Evolutionary conservation across 2,113 vertebrate genomes (phyloP), one percentile per base, ranked within the genome.

Genomic region (Acrocephalus kingi): DNA sequence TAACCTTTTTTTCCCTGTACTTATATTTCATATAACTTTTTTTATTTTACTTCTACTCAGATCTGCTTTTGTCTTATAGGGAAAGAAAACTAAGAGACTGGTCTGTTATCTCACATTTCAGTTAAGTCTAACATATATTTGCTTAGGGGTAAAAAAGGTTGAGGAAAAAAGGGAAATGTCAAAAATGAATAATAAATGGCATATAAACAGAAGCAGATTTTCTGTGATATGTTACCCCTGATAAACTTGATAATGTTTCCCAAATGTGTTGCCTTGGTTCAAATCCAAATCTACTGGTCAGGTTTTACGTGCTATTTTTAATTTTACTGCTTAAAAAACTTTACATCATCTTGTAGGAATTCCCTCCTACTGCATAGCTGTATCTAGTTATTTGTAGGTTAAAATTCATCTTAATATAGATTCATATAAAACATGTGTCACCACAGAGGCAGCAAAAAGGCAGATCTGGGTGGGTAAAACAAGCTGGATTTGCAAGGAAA

Each of bases 371-470:
- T 95, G 97, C 97, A 97, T 97, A 96, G 96, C 98, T 98, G 98
- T 96, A 98, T 98, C 95, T 96, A 98, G 98, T 98, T 98, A 98
- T 98, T 98, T 98, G 98, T 98, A 98, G 96, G 97, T 97, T 95
- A 93, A 98, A 98, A 98, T 98, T 98, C 97, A 98, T 98, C 98
- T 98, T 98, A 98, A 98, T 98, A 98, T 97, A 96, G 96, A 85
- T 97, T 98, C 98, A 98, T 98, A 97, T 93, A 97, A 98, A 98
- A 98, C 98, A 99, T 97, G 95, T 98, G 98, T 98, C 98, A 94
- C 96, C 94, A 95, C 94, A 97, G 96, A 97, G 93, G 95, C 94
- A 95, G 94, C 96, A 93, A 25, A 97, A 96, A 96, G 95, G 89
- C 90, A 95, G 93, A 96, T 80, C 92, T 90, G 96, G 94, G 95